Percentiles rank a stretch among this genome's conserved stretches.
Conservation (phyloP, 2,888 invertebrate genomes). For the Sinotaia quadrata region DNA sequence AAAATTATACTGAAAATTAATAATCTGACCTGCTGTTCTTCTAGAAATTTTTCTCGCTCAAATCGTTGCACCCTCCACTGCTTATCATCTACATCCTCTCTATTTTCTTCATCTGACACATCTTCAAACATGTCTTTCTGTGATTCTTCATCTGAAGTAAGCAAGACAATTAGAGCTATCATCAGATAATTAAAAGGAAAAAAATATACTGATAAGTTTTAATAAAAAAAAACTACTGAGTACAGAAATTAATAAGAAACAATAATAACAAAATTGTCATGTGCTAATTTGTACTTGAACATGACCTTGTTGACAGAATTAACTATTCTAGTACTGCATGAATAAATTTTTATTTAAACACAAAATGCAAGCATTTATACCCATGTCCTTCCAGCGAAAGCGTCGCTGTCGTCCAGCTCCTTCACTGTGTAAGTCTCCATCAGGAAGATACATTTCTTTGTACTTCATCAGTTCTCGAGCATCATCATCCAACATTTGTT, state of each 20-base stretch:
- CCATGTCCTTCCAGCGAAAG: conserved; percentile 88
- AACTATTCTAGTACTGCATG: no score
- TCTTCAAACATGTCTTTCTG: conserved; percentile 75
- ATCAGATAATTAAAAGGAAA: no score
- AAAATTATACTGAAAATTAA: background rate
- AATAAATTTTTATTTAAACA: background rate
- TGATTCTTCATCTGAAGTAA: conserved; percentile 63
- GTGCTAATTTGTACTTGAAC: no score
- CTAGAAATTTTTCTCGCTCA: conserved; percentile 85
- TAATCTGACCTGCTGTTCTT: conserved; percentile 73
- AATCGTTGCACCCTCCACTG: conserved; percentile 85
- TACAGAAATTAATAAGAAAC: no score
- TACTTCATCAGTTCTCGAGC: conserved; percentile 86
- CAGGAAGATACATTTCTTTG: conserved; percentile 90
- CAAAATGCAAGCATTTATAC: conserved; percentile 42
- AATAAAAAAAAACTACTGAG: no score
- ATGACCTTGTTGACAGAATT: no score
- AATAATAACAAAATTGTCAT: no score
- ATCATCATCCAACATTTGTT: conserved; percentile 89
- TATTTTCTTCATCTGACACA: conserved; percentile 71
- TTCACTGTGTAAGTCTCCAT: conserved; percentile 87
- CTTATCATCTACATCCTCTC: conserved; percentile 82
- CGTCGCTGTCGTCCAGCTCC: conserved; percentile 84
- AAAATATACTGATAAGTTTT: no score
- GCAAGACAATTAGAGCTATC: no score